Conservation (phyloP, 2,113 vertebrate species). For the Polypterus senegalus region DNA sequence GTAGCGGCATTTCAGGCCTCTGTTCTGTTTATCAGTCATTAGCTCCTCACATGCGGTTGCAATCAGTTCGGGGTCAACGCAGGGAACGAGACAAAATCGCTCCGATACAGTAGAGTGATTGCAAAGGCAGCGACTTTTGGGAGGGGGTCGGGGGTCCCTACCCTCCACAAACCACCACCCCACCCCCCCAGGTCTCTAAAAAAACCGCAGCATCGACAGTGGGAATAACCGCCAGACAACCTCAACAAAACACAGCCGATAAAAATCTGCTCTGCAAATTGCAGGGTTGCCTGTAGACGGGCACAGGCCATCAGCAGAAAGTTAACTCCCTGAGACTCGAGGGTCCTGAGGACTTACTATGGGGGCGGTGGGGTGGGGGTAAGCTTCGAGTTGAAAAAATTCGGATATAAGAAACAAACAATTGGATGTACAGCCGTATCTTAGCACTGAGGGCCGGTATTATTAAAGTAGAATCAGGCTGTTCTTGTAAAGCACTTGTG, state of each 20-base stretch:
- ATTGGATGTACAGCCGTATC: no score
- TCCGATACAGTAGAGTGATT: constrained; percentile 6
- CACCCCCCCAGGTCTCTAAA: background rate
- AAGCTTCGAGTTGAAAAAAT: no score
- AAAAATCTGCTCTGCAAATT: constrained; percentile 12
- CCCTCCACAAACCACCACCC: background rate
- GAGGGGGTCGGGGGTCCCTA: constrained; percentile 5
- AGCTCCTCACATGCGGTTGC: constrained; percentile 11
- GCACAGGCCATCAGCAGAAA: background rate
- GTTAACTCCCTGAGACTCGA: no score
- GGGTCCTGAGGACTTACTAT: no score
- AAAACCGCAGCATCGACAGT: constrained; percentile 15
- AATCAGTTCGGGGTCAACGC: constrained; percentile 14
- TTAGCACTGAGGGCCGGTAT: no score
- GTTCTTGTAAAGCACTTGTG: no score
- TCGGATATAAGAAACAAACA: no score
- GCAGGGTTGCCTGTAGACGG: constrained; percentile 3
- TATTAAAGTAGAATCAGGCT: no score
- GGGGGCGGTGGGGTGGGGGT: no score
- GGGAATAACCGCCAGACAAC: constrained; percentile 13
- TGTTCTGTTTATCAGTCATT: background rate
- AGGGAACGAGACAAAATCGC: constrained; percentile 8
- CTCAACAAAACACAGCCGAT: constrained; percentile 10
- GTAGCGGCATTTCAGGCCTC: background rate
- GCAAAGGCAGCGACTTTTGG: background rate